Base-by-base conservation (phyloP, 1,140 invertebrate genomes). In the Drosophila serrata region DNA sequence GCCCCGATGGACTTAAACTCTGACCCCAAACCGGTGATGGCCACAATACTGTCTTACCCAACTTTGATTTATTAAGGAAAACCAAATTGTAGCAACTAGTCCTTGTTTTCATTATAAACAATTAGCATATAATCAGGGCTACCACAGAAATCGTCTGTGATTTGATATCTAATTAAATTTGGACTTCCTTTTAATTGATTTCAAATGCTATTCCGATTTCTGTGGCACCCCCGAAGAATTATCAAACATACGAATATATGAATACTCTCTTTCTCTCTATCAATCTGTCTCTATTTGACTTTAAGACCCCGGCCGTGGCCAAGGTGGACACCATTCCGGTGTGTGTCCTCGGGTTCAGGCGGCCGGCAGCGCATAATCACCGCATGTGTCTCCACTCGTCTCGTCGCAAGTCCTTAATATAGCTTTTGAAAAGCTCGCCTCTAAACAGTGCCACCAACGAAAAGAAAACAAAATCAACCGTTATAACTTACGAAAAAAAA, bases 351-450 rank as follows among this genome's bases (percentile, higher is more conserved):
- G 56, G 56, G 56, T 40, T 39, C 40, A 70, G 59, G 45, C 48
- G 78, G 62, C 79, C 62, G 78, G 82, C 82, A 87, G 86, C 74
- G 88, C 86, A 91, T 79, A 81, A 90, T 91, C 88, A 91, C 82
- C 88, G 82, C 74, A 87, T 91, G 86, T 91, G 88, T 82, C 88
- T 91, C 86, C 82, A 86, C 62, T 84, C 82, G 78, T 81, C 82
- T 86, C 82, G 82, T 86, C 75, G 82, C 82, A 85, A 85, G 82
- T 86, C 82, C 78, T 84, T 91, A 88, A 79, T 69, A 91, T 82
- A 88, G 87, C 82, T 91, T 91, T 91, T 81, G 72, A 81, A 91
- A 91, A 91, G 88, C 87, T 91, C 75, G 88, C 88, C 88, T 91
- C 78, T 79, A 91, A 86, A 77, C 72, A 91, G 87, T 91, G 88